Percentiles rank a stretch among this genome's conserved stretches.
These are phyloP conservation scores for Paradisaea rubra DNA, from an alignment of 2,113 vertebrate species.

Conservation along the genomic window DNA sequence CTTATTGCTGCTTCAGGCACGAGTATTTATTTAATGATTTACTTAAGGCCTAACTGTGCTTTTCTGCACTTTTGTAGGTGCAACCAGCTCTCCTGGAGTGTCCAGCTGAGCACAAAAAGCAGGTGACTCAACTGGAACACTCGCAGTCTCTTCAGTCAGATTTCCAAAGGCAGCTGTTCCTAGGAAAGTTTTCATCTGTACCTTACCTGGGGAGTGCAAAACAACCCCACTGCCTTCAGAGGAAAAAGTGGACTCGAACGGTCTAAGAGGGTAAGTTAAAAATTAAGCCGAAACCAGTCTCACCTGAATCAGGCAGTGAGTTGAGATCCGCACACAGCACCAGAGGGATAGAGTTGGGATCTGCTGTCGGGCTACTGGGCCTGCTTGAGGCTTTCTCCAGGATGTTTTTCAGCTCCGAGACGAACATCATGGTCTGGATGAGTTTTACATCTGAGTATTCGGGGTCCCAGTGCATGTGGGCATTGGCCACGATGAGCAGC, in stretches of 20 bases:
- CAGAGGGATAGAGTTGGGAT: slow-evolving; percentile 89
- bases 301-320: slow-evolving; percentile 97
- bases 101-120: not conserved
- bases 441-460: slow-evolving; percentile 97
- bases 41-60: not conserved
- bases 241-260: fast-evolving
- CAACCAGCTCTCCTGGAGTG: not conserved
- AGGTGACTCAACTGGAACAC: fast-evolving
- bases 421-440: slow-evolving; percentile 98
- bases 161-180: not conserved
- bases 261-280: not conserved
- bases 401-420: slow-evolving; percentile 96
- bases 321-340: slow-evolving; percentile 98
- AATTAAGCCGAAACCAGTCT: not conserved
- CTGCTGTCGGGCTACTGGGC: slow-evolving; percentile 78
- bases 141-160: not conserved
- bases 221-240: fast-evolving
- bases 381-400: slow-evolving; percentile 85
- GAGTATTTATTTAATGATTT: not conserved
- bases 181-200: not conserved
- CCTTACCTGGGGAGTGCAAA: not conserved
- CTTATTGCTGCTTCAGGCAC: fast-evolving
- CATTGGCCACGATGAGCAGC: slow-evolving; percentile 92
- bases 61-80: not conserved
- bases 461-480: slow-evolving; percentile 99